Base-by-base conservation (phyloP, 2,888 invertebrate species). In the Parnassius orleans region DNA sequence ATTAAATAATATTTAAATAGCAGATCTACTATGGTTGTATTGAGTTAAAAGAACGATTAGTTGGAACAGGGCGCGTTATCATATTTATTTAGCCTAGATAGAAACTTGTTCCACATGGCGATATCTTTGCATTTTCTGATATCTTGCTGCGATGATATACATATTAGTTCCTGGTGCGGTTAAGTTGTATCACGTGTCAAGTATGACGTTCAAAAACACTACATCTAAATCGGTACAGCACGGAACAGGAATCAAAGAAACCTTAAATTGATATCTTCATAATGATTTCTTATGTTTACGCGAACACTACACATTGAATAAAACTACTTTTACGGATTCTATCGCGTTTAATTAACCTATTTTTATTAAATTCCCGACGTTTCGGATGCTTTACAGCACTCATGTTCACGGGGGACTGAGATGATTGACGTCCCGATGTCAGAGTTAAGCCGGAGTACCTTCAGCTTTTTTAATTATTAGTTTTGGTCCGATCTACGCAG, bases 71-170 rank as follows among this genome's bases (percentile, higher is more conserved):
- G 56, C 47, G 9, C 47, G 33, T 56, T 56, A 56, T 56, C 56
- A 41, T 24, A 56, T 47, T 48, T 48, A 47, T 56, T 56, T 56
- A 56, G 48, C 48, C 56, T 48, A 48, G 14, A 48, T 48, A 48
- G 9, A 48, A 48, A 48, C 48, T 14, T 14, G 48, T 14, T 10
- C 48, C 48, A 47, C 33, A 48, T 47, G 48, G 14, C 24, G 56
- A 48, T 56, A 48, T 47, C 47, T 33, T 48, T n/a, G 14, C 51
- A 11, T 51, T 52, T 50, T 58, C 58, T 48, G 47, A 48, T 44
- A 58, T 24, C 43, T 19, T 43, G 44, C 11, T 58, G 51, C 14
- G 24, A 51, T 52, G 10, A 54, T 54, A 11, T 43, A 54, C 10
- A 46, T 46, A 48, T 48, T 9, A 9, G 48, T 48, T 48, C 48